Base-by-base conservation (phyloP, 2,888 invertebrate genomes). In the Trisateles emortualis region DNA sequence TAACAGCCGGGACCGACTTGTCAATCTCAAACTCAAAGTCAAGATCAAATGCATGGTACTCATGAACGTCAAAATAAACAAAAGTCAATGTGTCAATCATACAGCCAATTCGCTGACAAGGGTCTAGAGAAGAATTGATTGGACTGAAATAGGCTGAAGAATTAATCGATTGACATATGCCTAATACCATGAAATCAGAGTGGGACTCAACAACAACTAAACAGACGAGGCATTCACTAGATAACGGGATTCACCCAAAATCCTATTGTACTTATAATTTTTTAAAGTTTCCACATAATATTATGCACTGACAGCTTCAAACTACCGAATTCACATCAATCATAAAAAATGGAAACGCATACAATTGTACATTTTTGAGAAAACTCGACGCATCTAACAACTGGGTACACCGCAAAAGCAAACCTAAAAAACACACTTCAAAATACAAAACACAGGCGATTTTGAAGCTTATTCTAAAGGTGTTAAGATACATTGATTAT, bases 321-420 rank as follows among this genome's bases (percentile, higher is more conserved):
- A 41, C 41, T 26, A 36, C 35, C 13, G 43, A 43, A 42, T 44
- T 41, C 58, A 52, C 71, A 70, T 64, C 61, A 62, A 63, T 71
- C 64, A 62, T 35, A 50, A 46, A 50, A 46, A 39, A 58, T 47
- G 58, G 64, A 72, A 72, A 63, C 43, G 54, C 52, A 48, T 56
- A 50, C 57, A 64, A 47, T 52, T 55, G 39, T 49, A 59, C 38
- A 22, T 64, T 72, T 72, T 56, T 67, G 57, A 57, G 53, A 67
- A 67, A 69, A 67, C 45, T 41, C 40, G 43, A 47, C 19, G 41
- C 44, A 47, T 41, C 67, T 55, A 59, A 50, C 42, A 55, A 62
- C 58, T 60, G 51, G 40, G 46, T 56, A 58, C 45, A 64, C 45
- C 61, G 51, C 59, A 42, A 38, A n/a, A 39, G 64, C n/a, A n/a